phyloP scores from a whole-genome alignment of 2,888 invertebrate species.

The Miltochrista miniata region DNA sequence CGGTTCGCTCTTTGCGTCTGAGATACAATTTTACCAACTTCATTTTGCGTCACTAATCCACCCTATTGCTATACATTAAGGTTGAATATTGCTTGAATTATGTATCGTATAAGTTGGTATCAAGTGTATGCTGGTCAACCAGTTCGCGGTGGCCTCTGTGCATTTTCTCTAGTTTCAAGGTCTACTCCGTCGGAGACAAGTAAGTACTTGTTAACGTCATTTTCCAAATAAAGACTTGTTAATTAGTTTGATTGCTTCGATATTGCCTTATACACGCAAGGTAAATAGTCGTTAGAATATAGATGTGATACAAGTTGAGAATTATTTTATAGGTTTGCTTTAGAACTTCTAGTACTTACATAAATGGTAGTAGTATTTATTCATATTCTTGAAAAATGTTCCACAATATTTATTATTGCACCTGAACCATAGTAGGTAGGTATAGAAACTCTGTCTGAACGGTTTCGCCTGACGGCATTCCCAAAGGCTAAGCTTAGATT shows the following conservation, averaged over 20 bases:
- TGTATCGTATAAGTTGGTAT: slow-evolving; percentile 28
- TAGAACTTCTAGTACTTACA: too few species aligned
- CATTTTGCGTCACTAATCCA: slow-evolving; percentile 15
- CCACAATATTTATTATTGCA: too few species aligned
- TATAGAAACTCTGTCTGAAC: too few species aligned
- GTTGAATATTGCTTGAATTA: slow-evolving; percentile 13
- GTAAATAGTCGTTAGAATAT: slow-evolving; percentile 9
- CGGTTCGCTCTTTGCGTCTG: slow-evolving; percentile 57
- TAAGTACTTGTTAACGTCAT: slow-evolving; percentile 49
- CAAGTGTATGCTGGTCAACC: slow-evolving; percentile 53
- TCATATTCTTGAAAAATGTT: too few species aligned
- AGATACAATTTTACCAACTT: slow-evolving; percentile 40
- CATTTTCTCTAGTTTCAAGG: slow-evolving; percentile 65
- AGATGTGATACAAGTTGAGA: not conserved
- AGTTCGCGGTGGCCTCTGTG: slow-evolving; percentile 53
- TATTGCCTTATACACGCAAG: slow-evolving; percentile 22
- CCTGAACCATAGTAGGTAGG: too few species aligned
- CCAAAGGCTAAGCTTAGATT: too few species aligned
- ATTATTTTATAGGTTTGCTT: too few species aligned
- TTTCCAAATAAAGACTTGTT: slow-evolving; percentile 50
- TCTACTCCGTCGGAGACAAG: slow-evolving; percentile 42
- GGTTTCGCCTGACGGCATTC: too few species aligned
- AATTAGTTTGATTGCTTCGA: slow-evolving; percentile 46
- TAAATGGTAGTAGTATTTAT: too few species aligned
- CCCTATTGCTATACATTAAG: slow-evolving; percentile 2